These are phyloP conservation scores for Silvanus unidentatus DNA, from an alignment of 2,888 invertebrate species.

Conservation along the genomic window DNA sequence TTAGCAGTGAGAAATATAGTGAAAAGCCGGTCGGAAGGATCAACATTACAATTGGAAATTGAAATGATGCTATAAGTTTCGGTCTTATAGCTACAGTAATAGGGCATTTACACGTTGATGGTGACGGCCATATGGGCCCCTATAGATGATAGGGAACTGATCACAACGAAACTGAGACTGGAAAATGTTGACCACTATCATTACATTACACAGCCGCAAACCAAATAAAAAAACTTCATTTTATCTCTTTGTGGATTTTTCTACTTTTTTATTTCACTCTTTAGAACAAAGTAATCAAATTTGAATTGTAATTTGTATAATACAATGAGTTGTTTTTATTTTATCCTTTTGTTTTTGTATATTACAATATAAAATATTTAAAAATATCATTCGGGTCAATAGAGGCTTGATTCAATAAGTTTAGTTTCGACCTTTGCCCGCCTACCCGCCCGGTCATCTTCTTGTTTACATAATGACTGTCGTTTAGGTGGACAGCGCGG, in stretches of 20 bases:
- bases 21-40: constrained; percentile 25
- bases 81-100: constrained; percentile 41
- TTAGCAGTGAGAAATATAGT: constrained; percentile 22
- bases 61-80: constrained; percentile 44
- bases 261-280: too few species aligned
- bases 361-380: neutral
- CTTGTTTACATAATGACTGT: constrained; percentile 46
- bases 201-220: neutral
- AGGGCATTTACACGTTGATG: constrained; percentile 44
- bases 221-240: neutral
- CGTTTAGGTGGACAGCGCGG: constrained; percentile 42
- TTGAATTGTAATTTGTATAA: too few species aligned
- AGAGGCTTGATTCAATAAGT: constrained; percentile 39
- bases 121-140: constrained; percentile 34
- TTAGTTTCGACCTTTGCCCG: constrained; percentile 28
- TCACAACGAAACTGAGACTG: neutral
- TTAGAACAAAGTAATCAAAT: too few species aligned
- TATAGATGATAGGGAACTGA: constrained; percentile 20
- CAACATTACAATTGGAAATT: constrained; percentile 45
- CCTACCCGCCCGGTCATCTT: constrained; percentile 35
- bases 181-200: constrained; percentile 1
- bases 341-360: too few species aligned
- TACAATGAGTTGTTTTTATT: too few species aligned
- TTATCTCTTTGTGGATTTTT: neutral
- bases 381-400: constrained; percentile 1